Base-by-base conservation (phyloP, 2,888 invertebrate genomes). In the Synanthedon andrenaeformis region DNA sequence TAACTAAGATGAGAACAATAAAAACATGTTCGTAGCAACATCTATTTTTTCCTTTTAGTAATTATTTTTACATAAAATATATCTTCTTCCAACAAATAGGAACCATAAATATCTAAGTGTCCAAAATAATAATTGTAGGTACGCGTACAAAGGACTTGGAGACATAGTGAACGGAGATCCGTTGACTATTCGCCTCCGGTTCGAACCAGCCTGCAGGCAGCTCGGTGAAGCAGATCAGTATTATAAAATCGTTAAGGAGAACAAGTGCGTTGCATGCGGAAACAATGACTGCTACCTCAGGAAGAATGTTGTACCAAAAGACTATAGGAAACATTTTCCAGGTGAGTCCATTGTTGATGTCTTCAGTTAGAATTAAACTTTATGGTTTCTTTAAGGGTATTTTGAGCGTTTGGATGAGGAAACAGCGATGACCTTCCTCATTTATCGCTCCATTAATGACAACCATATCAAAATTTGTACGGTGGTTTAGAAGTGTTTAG, bases 231-330 rank as follows among this genome's bases (percentile, higher is more conserved):
- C 90, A 28, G 92, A 92, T n/a, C 86, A 89, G 51, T 95, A 92
- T 76, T 95, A 95, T 70, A 89, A 91, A 57, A 89, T 89, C 52
- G 84, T 89, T 3, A 94, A 94, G 67, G 88, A 91, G 58, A 95
- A 95, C 76, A 89, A 89, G 49, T 95, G 95, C 70, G 95, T 95
- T 1, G 94, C 94, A 0, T 96, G 95, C 70, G 95, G 94, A 0
- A 70, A 79, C 6, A 76, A 76, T 0, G 90, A 93, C 60, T 90
- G 91, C 0, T 93, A 92, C 65, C 90, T 93, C 54, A 81, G 93
- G 17, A 96, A 96, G 76, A 93, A 93, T 63, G 90, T 96, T n/a
- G 92, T 96, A 41, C 95, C 95, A 0, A 89, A 92, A 55, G 95
- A 96, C 75, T 96, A 95, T 68, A 89, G 94, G 58, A 94, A 91